A percentile compares a stretch with the other conserved stretches of the same genome.
phyloP scores from a whole-genome alignment of 1,140 invertebrate genomes.

The Tetranychus cinnabarinus region DNA sequence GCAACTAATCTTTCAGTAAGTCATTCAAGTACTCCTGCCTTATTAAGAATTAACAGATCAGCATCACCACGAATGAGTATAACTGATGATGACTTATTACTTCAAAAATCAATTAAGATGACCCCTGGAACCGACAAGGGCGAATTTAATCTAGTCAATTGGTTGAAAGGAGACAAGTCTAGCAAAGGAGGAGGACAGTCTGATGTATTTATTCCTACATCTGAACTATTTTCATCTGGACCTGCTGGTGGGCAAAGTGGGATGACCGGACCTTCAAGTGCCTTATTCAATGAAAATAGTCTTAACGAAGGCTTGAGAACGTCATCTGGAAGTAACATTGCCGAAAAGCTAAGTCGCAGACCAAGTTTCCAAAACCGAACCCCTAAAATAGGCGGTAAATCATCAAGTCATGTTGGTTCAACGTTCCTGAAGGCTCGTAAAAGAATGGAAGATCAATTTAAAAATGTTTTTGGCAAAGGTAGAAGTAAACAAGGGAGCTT shows the following conservation, averaged over 20 bases:
- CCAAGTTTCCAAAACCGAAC: conserved; percentile 9
- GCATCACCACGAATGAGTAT: conserved; percentile 17
- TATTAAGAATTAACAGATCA: conserved; percentile 15
- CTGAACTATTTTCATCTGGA: neutral
- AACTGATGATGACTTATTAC: conserved; percentile 16
- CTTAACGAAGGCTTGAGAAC: conserved; percentile 4
- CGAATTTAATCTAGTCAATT: conserved; percentile 13
- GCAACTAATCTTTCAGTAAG: neutral
- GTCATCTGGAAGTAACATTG: conserved; percentile 3
- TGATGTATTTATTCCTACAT: neutral
- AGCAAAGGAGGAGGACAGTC: neutral
- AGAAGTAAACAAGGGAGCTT: conserved; percentile 57
- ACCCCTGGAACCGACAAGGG: neutral
- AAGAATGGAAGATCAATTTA: conserved; percentile 54
- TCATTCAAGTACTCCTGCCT: conserved; percentile 15
- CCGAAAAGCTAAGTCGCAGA: conserved; percentile 7
- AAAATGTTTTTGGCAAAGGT: conserved; percentile 30
- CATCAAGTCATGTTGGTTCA: conserved; percentile 27
- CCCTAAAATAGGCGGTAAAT: conserved; percentile 14
- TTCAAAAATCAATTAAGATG: neutral
- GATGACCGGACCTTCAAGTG: neutral
- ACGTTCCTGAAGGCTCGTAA: conserved; percentile 51
- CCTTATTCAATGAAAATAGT: neutral
- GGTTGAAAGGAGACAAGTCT: conserved; percentile 2
- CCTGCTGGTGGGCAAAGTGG: neutral